phyloP scores from a whole-genome alignment of 2,113 vertebrate species.

The Arizona elegans region DNA sequence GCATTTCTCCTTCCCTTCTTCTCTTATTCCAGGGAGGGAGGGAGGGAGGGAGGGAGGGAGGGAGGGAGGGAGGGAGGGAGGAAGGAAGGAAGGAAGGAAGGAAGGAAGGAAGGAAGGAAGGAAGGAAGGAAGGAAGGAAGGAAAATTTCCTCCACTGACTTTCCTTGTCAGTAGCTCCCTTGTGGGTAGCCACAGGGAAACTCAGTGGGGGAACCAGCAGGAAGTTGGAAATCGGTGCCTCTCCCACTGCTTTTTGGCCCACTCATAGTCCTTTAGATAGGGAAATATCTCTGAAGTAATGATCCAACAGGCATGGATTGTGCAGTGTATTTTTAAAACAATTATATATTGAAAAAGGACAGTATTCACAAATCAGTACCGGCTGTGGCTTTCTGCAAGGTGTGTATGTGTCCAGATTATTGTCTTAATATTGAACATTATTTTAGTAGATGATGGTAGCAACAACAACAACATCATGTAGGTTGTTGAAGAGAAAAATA shows the following conservation, averaged over 20 bases:
- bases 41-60: too few relatives aligned
- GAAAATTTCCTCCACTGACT: too few relatives aligned
- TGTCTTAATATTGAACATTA: background rate
- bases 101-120: too few relatives aligned
- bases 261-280: background rate
- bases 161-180: too few relatives aligned
- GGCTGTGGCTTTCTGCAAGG: background rate
- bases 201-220: background rate
- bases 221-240: background rate
- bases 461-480: background rate
- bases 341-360: background rate
- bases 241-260: background rate
- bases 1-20: background rate
- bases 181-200: background rate
- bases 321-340: background rate
- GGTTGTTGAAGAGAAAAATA: background rate
- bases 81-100: too few relatives aligned
- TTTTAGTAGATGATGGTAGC: background rate
- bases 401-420: background rate
- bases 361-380: background rate
- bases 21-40: background rate
- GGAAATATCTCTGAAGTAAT: background rate
- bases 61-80: too few relatives aligned
- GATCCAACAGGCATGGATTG: background rate
- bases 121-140: too few relatives aligned